A percentile compares a stretch with the other conserved stretches of the same genome.
These are phyloP conservation scores for Polydesmus complanatus DNA, from an alignment of 2,888 invertebrate species.

Conservation along the genomic window DNA sequence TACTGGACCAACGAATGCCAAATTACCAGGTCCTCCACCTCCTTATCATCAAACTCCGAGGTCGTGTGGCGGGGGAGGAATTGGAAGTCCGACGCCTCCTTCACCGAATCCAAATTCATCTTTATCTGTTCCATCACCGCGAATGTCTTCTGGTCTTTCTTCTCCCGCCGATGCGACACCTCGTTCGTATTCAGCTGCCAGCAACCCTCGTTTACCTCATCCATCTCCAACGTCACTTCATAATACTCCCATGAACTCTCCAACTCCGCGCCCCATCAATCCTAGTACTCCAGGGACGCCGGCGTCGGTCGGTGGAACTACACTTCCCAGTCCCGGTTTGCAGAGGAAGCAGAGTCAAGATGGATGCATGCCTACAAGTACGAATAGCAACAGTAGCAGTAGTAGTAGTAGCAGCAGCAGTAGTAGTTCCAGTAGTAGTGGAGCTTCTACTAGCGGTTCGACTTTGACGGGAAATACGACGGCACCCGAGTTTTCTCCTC, in stretches of 20 bases:
- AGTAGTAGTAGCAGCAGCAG: background rate
- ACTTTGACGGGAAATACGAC: conserved; percentile 1
- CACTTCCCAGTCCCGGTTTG: conserved; percentile 20
- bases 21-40: conserved; percentile 56
- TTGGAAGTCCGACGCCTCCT: conserved; percentile 56
- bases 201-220: conserved; percentile 33
- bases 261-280: conserved; percentile 38
- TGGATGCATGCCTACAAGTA: conserved; percentile 5
- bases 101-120: conserved; percentile 42
- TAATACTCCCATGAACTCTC: conserved; percentile 41
- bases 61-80: conserved; percentile 42
- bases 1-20: conserved; percentile 7
- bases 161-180: conserved; percentile 49
- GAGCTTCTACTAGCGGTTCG: conserved; percentile 1
- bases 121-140: conserved; percentile 56
- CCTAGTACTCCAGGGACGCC: conserved; percentile 60
- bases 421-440: background rate
- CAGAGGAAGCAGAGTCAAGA: conserved; percentile 18
- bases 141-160: conserved; percentile 51
- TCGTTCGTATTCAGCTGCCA: conserved; percentile 34
- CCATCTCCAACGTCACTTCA: conserved; percentile 39
- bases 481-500: conserved; percentile 15
- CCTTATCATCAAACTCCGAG: conserved; percentile 56
- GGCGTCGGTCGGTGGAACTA: conserved; percentile 28
- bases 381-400: background rate